Percentiles rank a stretch among this genome's conserved stretches.
Conservation (phyloP, 2,797 vertebrate genomes). For the Thaleichthys pacificus region DNA sequence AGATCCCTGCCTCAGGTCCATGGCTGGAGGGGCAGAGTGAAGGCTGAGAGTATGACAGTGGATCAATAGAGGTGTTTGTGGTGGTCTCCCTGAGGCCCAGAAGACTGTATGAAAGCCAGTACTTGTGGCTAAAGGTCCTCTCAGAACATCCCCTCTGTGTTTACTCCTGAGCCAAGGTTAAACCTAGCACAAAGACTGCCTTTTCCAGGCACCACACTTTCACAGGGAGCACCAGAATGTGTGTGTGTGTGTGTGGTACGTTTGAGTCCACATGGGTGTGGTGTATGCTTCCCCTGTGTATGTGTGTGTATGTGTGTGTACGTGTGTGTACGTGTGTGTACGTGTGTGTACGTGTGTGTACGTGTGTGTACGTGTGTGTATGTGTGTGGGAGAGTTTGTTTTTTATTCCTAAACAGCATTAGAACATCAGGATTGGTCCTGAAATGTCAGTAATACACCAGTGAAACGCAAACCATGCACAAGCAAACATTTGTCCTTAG, state of each 20-base stretch:
- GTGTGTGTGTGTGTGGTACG: not conserved
- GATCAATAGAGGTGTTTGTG: slow-evolving; percentile 78
- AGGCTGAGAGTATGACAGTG: slow-evolving; percentile 65
- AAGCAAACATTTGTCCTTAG: not conserved
- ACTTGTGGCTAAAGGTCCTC: slow-evolving; percentile 69
- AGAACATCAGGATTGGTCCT: slow-evolving; percentile 34
- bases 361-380: not conserved
- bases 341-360: not conserved
- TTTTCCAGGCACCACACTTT: slow-evolving; percentile 61
- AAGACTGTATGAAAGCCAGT: slow-evolving; percentile 65
- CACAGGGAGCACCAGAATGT: slow-evolving; percentile 29
- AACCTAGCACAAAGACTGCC: slow-evolving; percentile 68
- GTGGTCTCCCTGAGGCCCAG: slow-evolving; percentile 62
- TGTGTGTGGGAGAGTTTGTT: not conserved
- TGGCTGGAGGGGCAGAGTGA: slow-evolving; percentile 26
- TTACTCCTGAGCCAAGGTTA: slow-evolving; percentile 76
- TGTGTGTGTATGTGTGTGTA: not conserved
- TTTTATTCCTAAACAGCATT: not conserved
- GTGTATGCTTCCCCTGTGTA: not conserved
- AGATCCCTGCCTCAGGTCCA: not conserved
- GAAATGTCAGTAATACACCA: slow-evolving; percentile 3
- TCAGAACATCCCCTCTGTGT: slow-evolving; percentile 68
- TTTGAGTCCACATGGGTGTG: not conserved
- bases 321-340: not conserved
- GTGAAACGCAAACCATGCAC: not conserved